Conservation (phyloP, 2,888 invertebrate genomes). For the Oxycera nigricornis region DNA sequence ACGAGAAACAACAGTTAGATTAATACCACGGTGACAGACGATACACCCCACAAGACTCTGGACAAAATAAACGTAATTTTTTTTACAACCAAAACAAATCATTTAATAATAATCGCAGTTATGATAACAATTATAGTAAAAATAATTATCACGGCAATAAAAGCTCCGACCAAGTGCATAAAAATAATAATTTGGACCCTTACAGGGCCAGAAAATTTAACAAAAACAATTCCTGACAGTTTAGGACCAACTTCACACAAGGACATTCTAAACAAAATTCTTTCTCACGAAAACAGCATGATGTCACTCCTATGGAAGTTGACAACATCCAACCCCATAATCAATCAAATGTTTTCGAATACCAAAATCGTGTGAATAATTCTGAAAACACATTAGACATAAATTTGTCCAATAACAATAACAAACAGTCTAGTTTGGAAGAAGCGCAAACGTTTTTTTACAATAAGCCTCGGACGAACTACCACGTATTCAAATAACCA, state of each 20-base stretch:
- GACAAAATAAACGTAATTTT: too few relatives aligned
- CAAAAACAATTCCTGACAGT: neutral
- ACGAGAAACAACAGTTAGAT: too few relatives aligned
- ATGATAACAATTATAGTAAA: neutral
- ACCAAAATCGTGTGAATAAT: too few relatives aligned
- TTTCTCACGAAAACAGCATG: neutral
- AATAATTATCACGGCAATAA: neutral
- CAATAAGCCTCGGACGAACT: neutral
- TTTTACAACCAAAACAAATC: too few relatives aligned
- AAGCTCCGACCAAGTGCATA: neutral
- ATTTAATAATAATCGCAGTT: too few relatives aligned
- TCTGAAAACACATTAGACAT: too few relatives aligned
- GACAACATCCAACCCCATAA: neutral
- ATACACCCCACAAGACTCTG: too few relatives aligned
- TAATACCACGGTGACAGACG: too few relatives aligned
- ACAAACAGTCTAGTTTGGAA: neutral
- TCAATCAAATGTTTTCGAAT: neutral
- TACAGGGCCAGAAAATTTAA: neutral
- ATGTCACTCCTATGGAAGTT: neutral
- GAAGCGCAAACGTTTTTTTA: neutral
- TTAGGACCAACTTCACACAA: neutral
- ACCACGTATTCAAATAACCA: neutral
- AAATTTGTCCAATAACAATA: too few relatives aligned
- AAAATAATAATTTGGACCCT: neutral
- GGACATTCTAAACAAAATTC: neutral